Evolutionary conservation across 2,888 invertebrate species (phyloP), one percentile per base, ranked within the genome.

Genomic region (Cephus runcator): DNA sequence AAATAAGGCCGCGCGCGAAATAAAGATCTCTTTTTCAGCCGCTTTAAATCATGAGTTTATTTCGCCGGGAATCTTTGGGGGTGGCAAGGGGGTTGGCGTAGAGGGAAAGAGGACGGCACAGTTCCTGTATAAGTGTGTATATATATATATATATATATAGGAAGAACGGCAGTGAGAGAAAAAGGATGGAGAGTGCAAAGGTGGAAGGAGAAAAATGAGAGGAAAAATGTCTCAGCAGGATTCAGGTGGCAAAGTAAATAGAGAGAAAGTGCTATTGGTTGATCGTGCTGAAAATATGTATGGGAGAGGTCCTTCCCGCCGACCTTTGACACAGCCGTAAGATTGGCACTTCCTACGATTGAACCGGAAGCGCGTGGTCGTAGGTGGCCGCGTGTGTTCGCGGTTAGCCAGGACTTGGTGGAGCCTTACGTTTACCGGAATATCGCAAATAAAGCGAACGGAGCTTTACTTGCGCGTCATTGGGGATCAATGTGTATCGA

Each of bases 21-120:
- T 88, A 87, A 88, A 87, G 87, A 87, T 88, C 87, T 86, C 84
- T 85, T 86, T 87, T 87, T 86, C 85, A 83, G 83, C 83, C 82
- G 84, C 85, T 84, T 87, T 90, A 89, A 90, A 89, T 90, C 88
- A 89, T 86, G 87, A 89, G 88, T 90, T 89, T 89, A 88, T 89
- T 89, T 87, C 83, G 81, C 80, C 77, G 79, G 83, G 80, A 79
- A 83, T 34, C 33, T 69, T 30, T 30, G 23, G 73, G 15, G 31
- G 23, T 11, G 69, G 31, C 11, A 69, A 6, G 36, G 36, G 36
- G 36, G 12, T 3, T 36, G 40, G 15, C 40, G 40, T 15, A 4
- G 40, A 40, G 40, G 15, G 15, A 15, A 15, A 40, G 15, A 40
- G 40, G 15, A 15, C 40, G 15, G 15, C 15, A 6, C 40, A 6